Base-by-base conservation (phyloP, 2,113 vertebrate species). In the Oreochromis tanganicae region DNA sequence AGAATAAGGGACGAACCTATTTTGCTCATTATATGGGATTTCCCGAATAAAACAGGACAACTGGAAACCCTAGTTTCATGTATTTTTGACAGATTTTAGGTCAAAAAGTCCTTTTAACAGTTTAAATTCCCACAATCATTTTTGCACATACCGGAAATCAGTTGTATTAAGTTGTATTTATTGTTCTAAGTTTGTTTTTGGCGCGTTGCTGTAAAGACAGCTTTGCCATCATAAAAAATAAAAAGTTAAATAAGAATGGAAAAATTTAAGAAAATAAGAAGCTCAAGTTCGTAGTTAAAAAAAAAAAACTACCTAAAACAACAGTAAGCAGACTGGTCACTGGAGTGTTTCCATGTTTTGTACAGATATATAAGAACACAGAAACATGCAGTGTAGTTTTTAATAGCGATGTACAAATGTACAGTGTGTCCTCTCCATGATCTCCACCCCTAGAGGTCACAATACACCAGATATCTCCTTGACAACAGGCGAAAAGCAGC, bases 371-470 rank as follows among this genome's bases (percentile, higher is more conserved):
- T 24, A 43, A 43, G 36, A 24, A 71, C n/a, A 71, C 36, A 41
- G 2, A 5, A 41, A 5, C 61, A 41, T 21, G 11, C 36, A 41
- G 19, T 5, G n/a, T 41, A 14, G 12, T 0, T 71, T 41, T 68
- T 41, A 68, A 68, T 3, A 24, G n/a, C 11, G 4, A 41, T 9
- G 36, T 24, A 24, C n/a, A 71, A 43, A 71, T 71, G n/a, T 71
- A 24, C 66, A 16, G 38, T 43, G n/a, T 43, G 38, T 46, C 63
- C 46, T 50, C 11, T 82, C n/a, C 4, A 1, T 16, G 4, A 6
- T 46, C 55, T 89, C 38, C 19, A 61, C 93, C 92, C 79, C 85
- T 91, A 94, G 93, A 94, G 88, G 93, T 88, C 93, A 88, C 81
- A 88, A 43, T 85, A 61, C 46, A 92, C 88, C 86, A 89, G 71